Evolutionary conservation across 53 echinoderm and acorn worm species (phyloP), one percentile per base, ranked within the genome.

Genomic region (Paracentrotus lividus): DNA sequence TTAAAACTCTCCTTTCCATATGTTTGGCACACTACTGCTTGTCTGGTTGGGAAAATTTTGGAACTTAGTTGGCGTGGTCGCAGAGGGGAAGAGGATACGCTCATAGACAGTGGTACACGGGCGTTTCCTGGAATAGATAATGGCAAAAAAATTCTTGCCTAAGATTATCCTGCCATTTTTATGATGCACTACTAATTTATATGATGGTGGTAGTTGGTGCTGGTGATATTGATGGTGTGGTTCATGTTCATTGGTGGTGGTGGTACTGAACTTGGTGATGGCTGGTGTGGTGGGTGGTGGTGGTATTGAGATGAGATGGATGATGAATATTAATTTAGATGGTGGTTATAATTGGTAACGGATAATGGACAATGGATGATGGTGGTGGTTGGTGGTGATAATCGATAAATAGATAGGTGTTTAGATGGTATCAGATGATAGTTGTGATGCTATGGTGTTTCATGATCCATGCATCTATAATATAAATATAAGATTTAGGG

Each of bases 1-100:
- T 96, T 98, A 93, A 98, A 98, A 94, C 99, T 98, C 87, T 98
- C 99, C n/a, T 93, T 98, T 98, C 99, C 99, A 98, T 78, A 98
- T 96, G 94, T 98, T 98, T 55, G 95, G 91, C 54, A 95, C 92
- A 72, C 99, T 93, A 97, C n/a, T n/a, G 90, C 92, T 98, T 98
- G 94, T 98, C 99, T 75, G 99, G 97, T 57, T 97, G 97, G 64
- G 97, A 97, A 96, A 98, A 98, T 88, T 98, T 97, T n/a, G n/a
- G 85, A 98, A 98, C 93, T 97, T 97, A 76, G 96, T 97, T 87
- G 97, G 97, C 43, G 94, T 34, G 97, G 96, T 85, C 96, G 95
- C 54, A 98, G 93, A 98, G 93, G 91, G 99, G 99, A 94, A 98
- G 95, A 42, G 99, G n/a, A 97, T 93, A 98, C n/a, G 96, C 95